Evolutionary conservation across 2,888 invertebrate species (phyloP).

Genomic region (Macaria liturata): DNA sequence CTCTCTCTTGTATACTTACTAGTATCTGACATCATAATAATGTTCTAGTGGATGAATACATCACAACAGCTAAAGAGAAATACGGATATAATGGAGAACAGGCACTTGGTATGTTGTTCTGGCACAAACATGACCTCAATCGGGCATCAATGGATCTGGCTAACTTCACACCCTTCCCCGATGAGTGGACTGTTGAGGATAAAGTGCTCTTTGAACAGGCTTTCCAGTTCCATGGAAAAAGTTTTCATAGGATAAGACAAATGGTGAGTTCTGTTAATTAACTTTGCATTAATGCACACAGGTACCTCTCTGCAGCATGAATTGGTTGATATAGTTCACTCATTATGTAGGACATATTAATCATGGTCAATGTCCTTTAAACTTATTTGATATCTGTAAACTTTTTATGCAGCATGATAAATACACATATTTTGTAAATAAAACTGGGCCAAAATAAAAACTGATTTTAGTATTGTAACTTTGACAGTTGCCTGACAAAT

Average conservation of each 20-base stretch:
- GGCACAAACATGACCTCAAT: conserved; percentile 98
- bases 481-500: conserved; percentile 95
- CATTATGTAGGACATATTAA: background rate
- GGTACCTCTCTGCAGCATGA: background rate
- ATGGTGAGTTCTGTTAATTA: conserved; percentile 87
- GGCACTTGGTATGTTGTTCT: conserved; percentile 98
- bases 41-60: conserved; percentile 95
- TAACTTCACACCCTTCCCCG: conserved; percentile 98
- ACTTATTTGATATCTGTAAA: too few relatives aligned
- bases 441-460: too few relatives aligned
- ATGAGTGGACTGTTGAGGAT: conserved; percentile 99
- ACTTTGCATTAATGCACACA: conserved; percentile 11
- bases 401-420: too few relatives aligned
- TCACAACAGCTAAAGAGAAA: conserved; percentile 96
- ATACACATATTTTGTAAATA: too few relatives aligned
- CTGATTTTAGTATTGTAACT: conserved; percentile 11
- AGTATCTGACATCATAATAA: conserved; percentile 3
- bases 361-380: too few relatives aligned
- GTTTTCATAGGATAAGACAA: conserved; percentile 97
- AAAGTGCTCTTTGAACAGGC: conserved; percentile 99
- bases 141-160: conserved; percentile 96
- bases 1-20: conserved; percentile 1
- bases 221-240: conserved; percentile 98
- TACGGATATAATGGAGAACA: conserved; percentile 99
- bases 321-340: background rate